These are phyloP conservation scores for Rutilus rutilus DNA, from an alignment of 2,113 vertebrate species.

Conservation along the genomic window DNA sequence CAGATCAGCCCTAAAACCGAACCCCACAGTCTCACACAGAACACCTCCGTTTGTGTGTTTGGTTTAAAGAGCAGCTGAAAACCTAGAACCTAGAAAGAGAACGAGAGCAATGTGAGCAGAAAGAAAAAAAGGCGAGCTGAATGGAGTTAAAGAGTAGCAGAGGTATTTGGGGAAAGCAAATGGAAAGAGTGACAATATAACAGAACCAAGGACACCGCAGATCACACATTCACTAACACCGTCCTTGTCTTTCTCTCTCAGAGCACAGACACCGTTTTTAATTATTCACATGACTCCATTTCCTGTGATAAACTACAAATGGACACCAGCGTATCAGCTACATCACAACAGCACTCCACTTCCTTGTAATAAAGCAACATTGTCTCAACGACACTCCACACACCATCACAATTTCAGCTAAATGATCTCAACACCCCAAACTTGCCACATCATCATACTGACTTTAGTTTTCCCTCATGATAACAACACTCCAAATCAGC, in stretches of 20 bases:
- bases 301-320: not conserved
- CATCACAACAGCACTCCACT: not conserved
- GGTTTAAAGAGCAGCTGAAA: not conserved
- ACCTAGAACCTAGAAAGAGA: not conserved
- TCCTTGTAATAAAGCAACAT: not conserved
- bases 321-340: constrained; percentile 8
- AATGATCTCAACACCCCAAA: not conserved
- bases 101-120: not conserved
- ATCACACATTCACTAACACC: not conserved
- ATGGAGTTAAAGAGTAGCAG: constrained; percentile 16
- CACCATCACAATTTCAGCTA: not conserved
- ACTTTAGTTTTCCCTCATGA: not conserved
- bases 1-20: not conserved
- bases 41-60: not conserved
- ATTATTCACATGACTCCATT: constrained; percentile 21
- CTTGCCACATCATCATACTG: not conserved
- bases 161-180: constrained; percentile 18
- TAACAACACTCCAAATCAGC: not conserved
- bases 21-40: not conserved
- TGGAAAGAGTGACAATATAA: not conserved
- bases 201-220: not conserved
- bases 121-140: not conserved
- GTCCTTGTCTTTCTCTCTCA: not conserved
- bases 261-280: not conserved
- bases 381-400: no score